These are phyloP conservation scores for Tetramorium bicarinatum DNA, from an alignment of 2,888 invertebrate species.

Conservation along the genomic window DNA sequence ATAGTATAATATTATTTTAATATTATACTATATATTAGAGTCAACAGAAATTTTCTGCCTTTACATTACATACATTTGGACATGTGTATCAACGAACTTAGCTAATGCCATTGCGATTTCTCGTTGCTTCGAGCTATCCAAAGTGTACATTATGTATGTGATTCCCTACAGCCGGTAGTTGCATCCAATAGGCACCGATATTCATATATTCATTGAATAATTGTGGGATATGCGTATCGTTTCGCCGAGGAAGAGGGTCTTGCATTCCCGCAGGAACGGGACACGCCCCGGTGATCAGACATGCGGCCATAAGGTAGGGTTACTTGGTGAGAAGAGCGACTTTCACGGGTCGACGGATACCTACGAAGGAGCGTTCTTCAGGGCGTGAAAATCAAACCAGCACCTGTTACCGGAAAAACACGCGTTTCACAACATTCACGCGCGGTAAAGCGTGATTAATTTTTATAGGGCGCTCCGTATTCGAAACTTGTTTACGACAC, in stretches of 20 bases:
- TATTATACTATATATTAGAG: not conserved
- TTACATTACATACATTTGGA: not conserved
- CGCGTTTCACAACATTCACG: conserved; percentile 52
- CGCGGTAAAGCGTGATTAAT: conserved; percentile 16
- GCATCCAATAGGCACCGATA: conserved; percentile 72
- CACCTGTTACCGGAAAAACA: conserved; percentile 72
- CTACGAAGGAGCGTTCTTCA: conserved; percentile 62
- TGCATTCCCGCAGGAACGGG: conserved; percentile 72
- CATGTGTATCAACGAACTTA: conserved; percentile 34
- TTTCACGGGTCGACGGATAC: conserved; percentile 74
- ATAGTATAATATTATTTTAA: not conserved
- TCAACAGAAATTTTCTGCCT: not conserved
- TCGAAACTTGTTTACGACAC: not conserved
- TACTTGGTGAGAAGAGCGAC: conserved; percentile 68
- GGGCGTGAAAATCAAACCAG: conserved; percentile 53
- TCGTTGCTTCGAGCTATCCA: conserved; percentile 8
- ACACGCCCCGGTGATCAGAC: conserved; percentile 74
- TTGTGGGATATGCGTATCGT: conserved; percentile 80
- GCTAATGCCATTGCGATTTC: conserved; percentile 39
- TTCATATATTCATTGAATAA: conserved; percentile 85
- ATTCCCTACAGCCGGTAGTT: conserved; percentile 58
- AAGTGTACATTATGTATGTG: conserved; percentile 65
- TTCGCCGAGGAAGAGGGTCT: conserved; percentile 55
- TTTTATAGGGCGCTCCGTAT: conserved; percentile 2
- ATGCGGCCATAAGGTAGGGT: conserved; percentile 66